Evolutionary conservation across 2,888 invertebrate species (phyloP).

Genomic region (Cybosia mesomella): DNA sequence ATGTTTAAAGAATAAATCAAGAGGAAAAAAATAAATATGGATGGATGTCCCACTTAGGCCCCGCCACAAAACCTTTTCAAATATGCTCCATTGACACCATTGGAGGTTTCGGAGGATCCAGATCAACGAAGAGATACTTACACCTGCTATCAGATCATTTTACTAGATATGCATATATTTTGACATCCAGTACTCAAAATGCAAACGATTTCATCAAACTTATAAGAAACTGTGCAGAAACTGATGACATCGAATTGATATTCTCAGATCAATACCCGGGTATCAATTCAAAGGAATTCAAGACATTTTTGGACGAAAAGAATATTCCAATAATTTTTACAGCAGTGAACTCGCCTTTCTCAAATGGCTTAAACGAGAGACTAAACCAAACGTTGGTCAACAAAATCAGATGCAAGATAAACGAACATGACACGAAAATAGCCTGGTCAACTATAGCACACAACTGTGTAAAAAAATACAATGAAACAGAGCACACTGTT

Average conservation of each 20-base stretch:
- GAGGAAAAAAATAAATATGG: background rate
- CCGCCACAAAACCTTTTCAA: background rate
- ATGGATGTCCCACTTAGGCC: background rate
- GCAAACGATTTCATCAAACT: conserved; percentile 45
- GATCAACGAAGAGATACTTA: conserved; percentile 51
- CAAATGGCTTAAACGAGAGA: background rate
- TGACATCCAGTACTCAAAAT: conserved; percentile 37
- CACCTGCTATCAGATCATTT: conserved; percentile 35
- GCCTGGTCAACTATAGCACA: conserved; percentile 57
- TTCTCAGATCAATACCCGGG: conserved; percentile 47
- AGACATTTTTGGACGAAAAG: conserved; percentile 4
- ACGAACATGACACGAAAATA: conserved; percentile 43
- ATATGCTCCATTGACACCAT: background rate
- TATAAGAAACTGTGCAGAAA: conserved; percentile 29
- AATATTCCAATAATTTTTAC: conserved; percentile 39
- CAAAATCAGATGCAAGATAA: conserved; percentile 53
- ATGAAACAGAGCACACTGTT: conserved; percentile 54
- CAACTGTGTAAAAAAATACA: conserved; percentile 52
- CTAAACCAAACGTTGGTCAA: conserved; percentile 48
- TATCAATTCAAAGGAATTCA: conserved; percentile 23
- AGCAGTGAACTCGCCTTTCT: conserved; percentile 38
- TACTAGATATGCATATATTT: conserved; percentile 45
- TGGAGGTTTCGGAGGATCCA: background rate
- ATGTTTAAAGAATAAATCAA: background rate
- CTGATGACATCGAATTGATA: conserved; percentile 39